phyloP scores from a whole-genome alignment of 2,888 invertebrate species.

The Drepana falcataria region DNA sequence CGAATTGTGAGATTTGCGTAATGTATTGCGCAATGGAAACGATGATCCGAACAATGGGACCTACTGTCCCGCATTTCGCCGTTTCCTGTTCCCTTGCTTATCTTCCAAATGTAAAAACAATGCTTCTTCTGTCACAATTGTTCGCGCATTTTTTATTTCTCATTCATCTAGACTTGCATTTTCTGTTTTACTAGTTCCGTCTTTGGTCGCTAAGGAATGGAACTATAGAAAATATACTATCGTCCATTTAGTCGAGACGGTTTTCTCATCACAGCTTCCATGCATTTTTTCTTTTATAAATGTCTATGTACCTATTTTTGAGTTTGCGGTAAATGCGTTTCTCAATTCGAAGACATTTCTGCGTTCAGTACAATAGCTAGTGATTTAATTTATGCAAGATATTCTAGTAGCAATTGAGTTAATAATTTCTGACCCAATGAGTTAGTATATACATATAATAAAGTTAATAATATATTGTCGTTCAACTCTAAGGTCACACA shows the following conservation, averaged over 20 bases:
- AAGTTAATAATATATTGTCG: too few species aligned
- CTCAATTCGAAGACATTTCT: too few species aligned
- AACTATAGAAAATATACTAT: not conserved
- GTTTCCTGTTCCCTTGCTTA: conserved; percentile 50
- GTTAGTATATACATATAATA: too few species aligned
- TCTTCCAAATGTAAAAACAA: conserved; percentile 52
- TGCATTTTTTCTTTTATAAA: not conserved
- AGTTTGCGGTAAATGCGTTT: too few species aligned
- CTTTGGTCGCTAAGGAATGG: not conserved
- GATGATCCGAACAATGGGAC: conserved; percentile 49
- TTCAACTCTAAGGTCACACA: too few species aligned
- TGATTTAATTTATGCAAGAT: too few species aligned
- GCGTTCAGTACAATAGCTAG: too few species aligned
- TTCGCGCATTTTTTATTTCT: conserved; percentile 39
- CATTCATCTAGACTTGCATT: conserved; percentile 33
- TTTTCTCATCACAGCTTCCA: not conserved
- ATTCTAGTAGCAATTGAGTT: too few species aligned
- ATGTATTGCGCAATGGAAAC: conserved; percentile 48
- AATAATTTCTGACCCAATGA: too few species aligned
- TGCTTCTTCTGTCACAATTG: conserved; percentile 49
- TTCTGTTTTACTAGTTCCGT: conserved; percentile 7
- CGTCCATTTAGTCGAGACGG: not conserved
- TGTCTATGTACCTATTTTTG: too few species aligned
- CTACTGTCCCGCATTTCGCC: conserved; percentile 49
- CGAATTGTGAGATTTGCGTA: conserved; percentile 39